Evolutionary conservation across 2,888 invertebrate genomes (phyloP).

Genomic region (Papilio protenor): DNA sequence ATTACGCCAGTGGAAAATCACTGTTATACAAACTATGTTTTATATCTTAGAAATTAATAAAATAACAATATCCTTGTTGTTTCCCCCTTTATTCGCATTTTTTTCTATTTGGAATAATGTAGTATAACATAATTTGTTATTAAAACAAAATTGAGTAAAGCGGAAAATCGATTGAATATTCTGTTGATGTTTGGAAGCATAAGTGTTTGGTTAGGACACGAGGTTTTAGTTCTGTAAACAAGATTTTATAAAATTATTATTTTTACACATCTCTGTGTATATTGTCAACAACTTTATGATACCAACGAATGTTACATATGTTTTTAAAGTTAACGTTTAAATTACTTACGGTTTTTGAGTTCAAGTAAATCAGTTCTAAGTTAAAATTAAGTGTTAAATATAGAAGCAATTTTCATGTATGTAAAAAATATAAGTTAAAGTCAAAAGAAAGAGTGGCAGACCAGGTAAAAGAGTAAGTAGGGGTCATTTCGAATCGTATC

Average conservation of each 20-base stretch:
- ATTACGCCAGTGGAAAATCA: too few species aligned
- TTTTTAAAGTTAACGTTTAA: too few species aligned
- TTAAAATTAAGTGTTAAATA: too few species aligned
- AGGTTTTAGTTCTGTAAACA: slow-evolving; percentile 20
- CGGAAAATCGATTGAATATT: not conserved
- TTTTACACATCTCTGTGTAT: not conserved
- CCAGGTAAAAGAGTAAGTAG: too few species aligned
- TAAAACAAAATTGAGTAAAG: not conserved
- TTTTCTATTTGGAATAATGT: not conserved
- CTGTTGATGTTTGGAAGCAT: not conserved
- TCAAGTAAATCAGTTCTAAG: not conserved
- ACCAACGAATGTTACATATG: too few species aligned
- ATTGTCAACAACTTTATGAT: not conserved
- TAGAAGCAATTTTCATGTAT: too few species aligned
- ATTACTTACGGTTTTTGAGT: not conserved
- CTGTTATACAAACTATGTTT: too few species aligned
- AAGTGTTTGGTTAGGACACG: not conserved
- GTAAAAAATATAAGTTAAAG: too few species aligned
- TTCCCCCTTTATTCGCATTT: not conserved
- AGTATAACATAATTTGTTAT: not conserved
- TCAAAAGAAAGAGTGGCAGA: too few species aligned
- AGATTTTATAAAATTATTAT: not conserved
- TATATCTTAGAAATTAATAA: too few species aligned
- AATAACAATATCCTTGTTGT: too few species aligned
- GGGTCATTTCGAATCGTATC: too few species aligned